Evolutionary conservation across 2,113 vertebrate genomes (phyloP), one percentile per base, ranked within the genome.

Genomic region (Malurus cyaneus): DNA sequence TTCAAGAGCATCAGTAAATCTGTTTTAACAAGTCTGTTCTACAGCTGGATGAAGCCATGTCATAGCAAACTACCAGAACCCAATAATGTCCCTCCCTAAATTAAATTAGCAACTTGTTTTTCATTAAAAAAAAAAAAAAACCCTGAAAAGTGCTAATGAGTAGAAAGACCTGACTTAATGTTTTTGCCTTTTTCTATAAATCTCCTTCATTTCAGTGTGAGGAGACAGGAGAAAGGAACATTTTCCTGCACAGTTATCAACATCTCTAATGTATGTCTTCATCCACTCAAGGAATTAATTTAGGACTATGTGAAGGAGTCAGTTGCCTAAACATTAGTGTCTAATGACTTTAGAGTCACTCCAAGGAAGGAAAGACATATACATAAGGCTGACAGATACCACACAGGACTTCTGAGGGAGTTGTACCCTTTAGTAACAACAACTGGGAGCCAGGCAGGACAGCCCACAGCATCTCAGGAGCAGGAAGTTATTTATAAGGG

Each of bases 141-240:
- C 18, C 5, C 29, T 61, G 24, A 13, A 57, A 57, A 14, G 4
- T 0, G 0, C 15, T n/a, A 41, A 44, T 28, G 12, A 87, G 18
- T 14, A 64, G 42, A 76, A 44, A 71, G 57, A 10, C 21, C 24
- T 80, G 47, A 23, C 9, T 14, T 10, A 21, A 10, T 34, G 3
- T 23, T 87, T 90, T 78, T 79, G 4, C 2, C 6, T 79, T n/a
- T 59, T 72, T 67, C 25, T 50, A 21, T 14, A 61, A 78, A 11
- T 8, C 8, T 42, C 57, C 20, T 26, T 80, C 39, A 62, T 70
- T 92, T 73, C 53, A 84, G 0, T 57, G 26, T 61, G 31, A 84
- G 23, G 16, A 69, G 32, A 44, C 6, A 49, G 13, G 13, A 74
- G 29, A 77, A 83, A 60, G 15, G 18, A 73, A 49, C 4, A 65